Conservation (phyloP, 53 echinoderm and acorn worm species). For the Zoroaster sp. region DNA sequence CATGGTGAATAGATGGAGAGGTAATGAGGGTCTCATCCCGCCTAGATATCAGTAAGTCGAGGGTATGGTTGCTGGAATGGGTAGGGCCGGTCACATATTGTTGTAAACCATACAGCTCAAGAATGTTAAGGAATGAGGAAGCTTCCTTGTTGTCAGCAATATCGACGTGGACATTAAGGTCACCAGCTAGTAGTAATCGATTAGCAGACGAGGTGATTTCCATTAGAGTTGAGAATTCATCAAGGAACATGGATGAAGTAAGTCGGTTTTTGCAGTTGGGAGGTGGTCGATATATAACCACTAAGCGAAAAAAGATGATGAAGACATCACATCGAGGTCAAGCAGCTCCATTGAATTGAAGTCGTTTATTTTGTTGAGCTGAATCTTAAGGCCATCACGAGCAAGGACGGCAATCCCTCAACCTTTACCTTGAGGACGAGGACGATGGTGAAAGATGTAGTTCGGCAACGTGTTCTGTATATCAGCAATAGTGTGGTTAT, state of each 20-base stretch:
- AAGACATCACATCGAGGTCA: conserved; percentile 27
- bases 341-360: conserved; percentile 5
- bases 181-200: conserved; percentile 27
- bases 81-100: too few species aligned
- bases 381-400: conserved; percentile 23
- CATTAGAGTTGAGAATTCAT: conserved; percentile 12
- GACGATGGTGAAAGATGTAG: conserved; percentile 11
- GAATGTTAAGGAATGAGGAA: conserved; percentile 1
- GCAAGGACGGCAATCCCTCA: conserved; percentile 36
- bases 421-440: conserved; percentile 17
- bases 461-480: conserved; percentile 48
- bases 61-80: too few species aligned
- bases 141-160: background rate
- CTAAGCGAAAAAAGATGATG: conserved; percentile 23
- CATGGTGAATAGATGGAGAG: background rate
- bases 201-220: background rate
- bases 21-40: background rate
- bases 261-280: conserved; percentile 26
- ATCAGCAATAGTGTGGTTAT: conserved; percentile 22
- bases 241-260: conserved; percentile 24
- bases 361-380: background rate
- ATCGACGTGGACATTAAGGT: conserved; percentile 52
- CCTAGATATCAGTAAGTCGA: background rate
- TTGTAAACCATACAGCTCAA: conserved; percentile 22
- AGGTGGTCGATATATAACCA: conserved; percentile 55